These are phyloP conservation scores for Centroberyx gerrardi DNA, from an alignment of 2,797 vertebrate species.

Conservation along the genomic window DNA sequence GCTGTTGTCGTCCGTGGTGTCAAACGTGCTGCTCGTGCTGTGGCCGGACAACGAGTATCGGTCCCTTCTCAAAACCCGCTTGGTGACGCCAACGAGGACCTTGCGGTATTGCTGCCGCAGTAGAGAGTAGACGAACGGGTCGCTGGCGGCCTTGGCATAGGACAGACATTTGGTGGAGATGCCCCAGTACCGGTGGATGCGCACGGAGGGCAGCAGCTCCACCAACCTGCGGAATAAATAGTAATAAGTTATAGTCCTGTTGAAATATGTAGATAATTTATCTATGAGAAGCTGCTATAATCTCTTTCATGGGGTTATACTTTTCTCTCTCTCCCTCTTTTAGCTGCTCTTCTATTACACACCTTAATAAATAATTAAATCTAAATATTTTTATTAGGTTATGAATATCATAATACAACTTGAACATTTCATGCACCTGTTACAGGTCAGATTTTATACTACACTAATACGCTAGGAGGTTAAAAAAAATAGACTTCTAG, in stretches of 20 bases:
- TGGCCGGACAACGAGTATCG: slow-evolving; percentile 79
- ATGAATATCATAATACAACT: no score
- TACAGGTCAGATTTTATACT: no score
- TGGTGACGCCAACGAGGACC: slow-evolving; percentile 83
- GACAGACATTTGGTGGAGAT: slow-evolving; percentile 87
- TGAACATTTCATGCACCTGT: no score
- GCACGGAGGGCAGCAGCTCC: slow-evolving; percentile 85
- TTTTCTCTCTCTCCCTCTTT: no score
- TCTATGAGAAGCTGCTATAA: no score
- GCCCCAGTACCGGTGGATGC: slow-evolving; percentile 87
- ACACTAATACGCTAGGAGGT: no score
- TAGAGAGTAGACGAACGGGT: slow-evolving; percentile 88
- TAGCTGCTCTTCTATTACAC: no score
- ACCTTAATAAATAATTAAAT: no score
- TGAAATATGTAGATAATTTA: no score
- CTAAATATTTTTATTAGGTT: no score
- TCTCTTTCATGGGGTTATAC: no score
- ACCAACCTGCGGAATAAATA: slow-evolving; percentile 80
- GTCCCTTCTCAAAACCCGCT: slow-evolving; percentile 81
- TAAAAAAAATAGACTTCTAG: no score
- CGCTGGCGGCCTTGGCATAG: slow-evolving; percentile 87
- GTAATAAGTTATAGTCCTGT: background rate
- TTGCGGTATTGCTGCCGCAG: slow-evolving; percentile 88
- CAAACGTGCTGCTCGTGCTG: slow-evolving; percentile 85
- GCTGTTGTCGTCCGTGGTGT: slow-evolving; percentile 80